Percentiles rank a stretch among this genome's conserved stretches.
Conservation (phyloP, 2,113 vertebrate genomes). For the Lipotes vexillifer region DNA sequence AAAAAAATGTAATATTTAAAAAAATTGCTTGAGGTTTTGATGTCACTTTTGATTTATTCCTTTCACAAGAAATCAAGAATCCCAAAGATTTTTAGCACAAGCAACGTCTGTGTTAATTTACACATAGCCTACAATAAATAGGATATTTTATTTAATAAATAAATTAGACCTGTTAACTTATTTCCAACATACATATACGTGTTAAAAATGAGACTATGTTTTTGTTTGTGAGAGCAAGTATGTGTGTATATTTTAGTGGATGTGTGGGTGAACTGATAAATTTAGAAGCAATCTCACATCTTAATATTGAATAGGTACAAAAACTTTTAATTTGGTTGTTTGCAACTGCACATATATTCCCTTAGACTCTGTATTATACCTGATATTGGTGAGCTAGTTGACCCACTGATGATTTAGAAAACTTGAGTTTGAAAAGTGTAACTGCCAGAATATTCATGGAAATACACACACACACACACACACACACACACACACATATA, state of each 20-base stretch:
- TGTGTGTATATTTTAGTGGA: neutral
- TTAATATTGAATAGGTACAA: neutral
- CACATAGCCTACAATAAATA: neutral
- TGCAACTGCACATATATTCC: neutral
- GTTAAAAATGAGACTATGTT: neutral
- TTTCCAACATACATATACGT: neutral
- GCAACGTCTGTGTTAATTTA: neutral
- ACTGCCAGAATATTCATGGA: neutral
- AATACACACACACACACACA: neutral
- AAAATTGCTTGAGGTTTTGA: neutral
- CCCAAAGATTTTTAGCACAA: neutral
- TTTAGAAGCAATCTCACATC: neutral
- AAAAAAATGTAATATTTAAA: neutral
- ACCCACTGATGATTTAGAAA: neutral
- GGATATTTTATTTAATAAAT: neutral
- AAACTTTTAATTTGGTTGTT: neutral
- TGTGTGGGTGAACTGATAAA: neutral
- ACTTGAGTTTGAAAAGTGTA: neutral
- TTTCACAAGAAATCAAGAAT: neutral
- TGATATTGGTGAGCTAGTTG: neutral
- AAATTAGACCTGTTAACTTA: neutral
- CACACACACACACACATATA: accelerated
- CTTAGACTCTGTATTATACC: neutral
- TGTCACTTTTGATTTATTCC: neutral
- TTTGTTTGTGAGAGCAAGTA: neutral